Evolutionary conservation across 2,888 invertebrate species (phyloP), one percentile per base, ranked within the genome.

Genomic region (Rhagonycha lutea): DNA sequence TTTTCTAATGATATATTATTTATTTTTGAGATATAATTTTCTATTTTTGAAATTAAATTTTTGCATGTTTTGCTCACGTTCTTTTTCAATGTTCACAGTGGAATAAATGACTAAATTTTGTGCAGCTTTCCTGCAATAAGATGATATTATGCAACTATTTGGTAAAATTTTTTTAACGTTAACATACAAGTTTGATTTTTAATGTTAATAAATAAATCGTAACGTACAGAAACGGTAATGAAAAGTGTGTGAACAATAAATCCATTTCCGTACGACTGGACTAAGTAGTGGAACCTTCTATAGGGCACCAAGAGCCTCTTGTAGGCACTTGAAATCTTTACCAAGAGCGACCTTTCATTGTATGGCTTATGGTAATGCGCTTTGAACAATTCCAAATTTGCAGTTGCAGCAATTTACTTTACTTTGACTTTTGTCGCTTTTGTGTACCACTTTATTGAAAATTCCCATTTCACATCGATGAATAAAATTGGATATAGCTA

Each of bases 351-450:
- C 79, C 78, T 82, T 80, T 80, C 81, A 84, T 84, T 84, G 84
- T 84, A 79, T 79, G 82, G 81, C 83, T 77, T 83, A 84, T 84
- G 84, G 82, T 84, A 84, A 85, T 85, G 82, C 83, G 80, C 83
- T 84, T 84, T 84, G 72, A 77, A 69, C 77, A 24, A 69, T 74
- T 77, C 72, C 82, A 81, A 81, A 83, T 83, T 83, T 84, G 83
- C 84, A 83, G 81, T 81, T 78, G 79, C 80, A 81, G 83, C 83
- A 82, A 82, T 83, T 83, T 83, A 76, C 73, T 81, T 79, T 79
- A 72, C 79, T 80, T 82, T 83, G 82, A 83, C 83, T 83, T 83
- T 82, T 81, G 79, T 78, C 79, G 77, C 80, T 82, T 78, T 77
- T 77, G 73, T 76, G 69, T 68, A 18, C 70, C 70, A 61, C 65